Evolutionary conservation across 2,888 invertebrate species (phyloP), one percentile per base, ranked within the genome.

Genomic region (Eilema sororculum): DNA sequence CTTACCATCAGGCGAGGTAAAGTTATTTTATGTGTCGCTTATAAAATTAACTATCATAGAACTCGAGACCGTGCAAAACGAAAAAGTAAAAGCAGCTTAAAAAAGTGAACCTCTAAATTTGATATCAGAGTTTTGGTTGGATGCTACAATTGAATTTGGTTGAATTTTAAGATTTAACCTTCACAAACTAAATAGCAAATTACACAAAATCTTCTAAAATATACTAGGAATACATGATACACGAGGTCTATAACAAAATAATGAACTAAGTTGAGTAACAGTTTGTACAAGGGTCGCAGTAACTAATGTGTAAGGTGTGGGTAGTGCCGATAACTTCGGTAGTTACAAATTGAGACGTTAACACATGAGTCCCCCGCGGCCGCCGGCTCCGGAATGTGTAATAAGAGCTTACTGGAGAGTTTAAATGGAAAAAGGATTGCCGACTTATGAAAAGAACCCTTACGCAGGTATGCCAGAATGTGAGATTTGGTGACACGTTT

Each of bases 341-440:
- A 13, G 33, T 65, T 65, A 65, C 65, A 69, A 69, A 69, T 69
- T 69, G 69, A 65, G 65, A 69, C 69, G 65, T 69, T 65, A 69
- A 69, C 69, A 61, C 69, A 65, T 65, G 56, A 61, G 56, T 65
- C 69, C 69, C 69, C 33, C 10, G 65, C 30, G 60, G 25, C 64
- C 22, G 30, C 28, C 33, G 33, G 13, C 58, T 22, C 41, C 24
- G 28, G 24, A 56, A 68, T 16, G 46, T 57, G 63, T 37, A 61
- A 33, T 20, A 37, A 59, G 61, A 52, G 33, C 12, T 20, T 22
- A 33, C 59, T 28, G 10, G 46, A 59, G 22, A 67, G 28, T 67
- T 25, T 57, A 56, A 56, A 65, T 56, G 25, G 24, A 30, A 12
- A 41, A 52, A 52, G 52, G 52, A 52, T 52, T 20, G 52, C 52